phyloP scores from a whole-genome alignment of 2,888 invertebrate genomes.

The Dryobotodes eremita region DNA sequence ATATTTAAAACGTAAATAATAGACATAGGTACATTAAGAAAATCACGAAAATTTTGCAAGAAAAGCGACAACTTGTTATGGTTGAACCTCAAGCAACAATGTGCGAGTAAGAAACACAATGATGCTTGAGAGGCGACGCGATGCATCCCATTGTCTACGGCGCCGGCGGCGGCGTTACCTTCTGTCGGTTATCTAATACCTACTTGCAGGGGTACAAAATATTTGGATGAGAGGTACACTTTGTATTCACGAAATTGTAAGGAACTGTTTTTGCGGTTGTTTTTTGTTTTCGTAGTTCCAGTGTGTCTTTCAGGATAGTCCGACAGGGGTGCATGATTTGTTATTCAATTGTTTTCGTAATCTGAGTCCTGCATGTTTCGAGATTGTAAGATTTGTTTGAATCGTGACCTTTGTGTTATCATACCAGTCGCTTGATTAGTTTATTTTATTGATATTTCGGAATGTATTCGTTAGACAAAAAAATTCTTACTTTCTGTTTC shows the following conservation, averaged over 20 bases:
- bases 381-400: neutral
- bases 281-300: neutral
- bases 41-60: neutral
- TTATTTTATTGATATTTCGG: neutral
- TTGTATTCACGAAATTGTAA: slow-evolving; percentile 15
- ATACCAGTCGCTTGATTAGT: neutral
- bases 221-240: slow-evolving; percentile 1
- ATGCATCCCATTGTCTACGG: slow-evolving; percentile 30
- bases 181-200: slow-evolving; percentile 18
- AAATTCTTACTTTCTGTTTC: neutral
- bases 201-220: slow-evolving; percentile 6
- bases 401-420: too few species aligned
- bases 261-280: neutral
- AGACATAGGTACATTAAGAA: neutral
- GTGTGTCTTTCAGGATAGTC: neutral
- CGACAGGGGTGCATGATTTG: neutral
- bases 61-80: slow-evolving; percentile 15
- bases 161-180: neutral
- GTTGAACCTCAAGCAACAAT: slow-evolving; percentile 29
- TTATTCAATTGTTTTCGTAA: neutral
- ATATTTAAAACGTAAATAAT: neutral
- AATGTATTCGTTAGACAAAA: neutral
- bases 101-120: slow-evolving; percentile 28
- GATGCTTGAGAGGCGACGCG: slow-evolving; percentile 18
- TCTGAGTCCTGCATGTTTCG: neutral